phyloP scores from a whole-genome alignment of 1,140 invertebrate genomes.

The Coboldia fuscipes region DNA sequence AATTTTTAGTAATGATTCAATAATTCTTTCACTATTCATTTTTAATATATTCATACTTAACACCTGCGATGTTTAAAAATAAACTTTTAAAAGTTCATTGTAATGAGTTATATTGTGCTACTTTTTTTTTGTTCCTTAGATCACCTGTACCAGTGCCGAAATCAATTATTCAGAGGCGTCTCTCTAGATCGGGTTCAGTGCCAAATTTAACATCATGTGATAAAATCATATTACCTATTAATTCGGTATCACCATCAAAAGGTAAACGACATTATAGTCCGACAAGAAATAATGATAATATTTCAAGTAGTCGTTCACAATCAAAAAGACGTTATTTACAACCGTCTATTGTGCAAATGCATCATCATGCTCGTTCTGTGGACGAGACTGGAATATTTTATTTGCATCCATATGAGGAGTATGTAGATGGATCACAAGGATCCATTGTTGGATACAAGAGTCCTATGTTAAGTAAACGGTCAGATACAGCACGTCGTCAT shows the following conservation, averaged over 20 bases:
- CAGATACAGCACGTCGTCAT: conserved; percentile 46
- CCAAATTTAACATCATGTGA: conserved; percentile 14
- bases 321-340: conserved; percentile 29
- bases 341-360: conserved; percentile 20
- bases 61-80: too few species aligned
- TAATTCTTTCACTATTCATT: too few species aligned
- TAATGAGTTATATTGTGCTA: too few species aligned
- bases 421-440: conserved; percentile 34
- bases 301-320: conserved; percentile 24
- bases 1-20: too few species aligned
- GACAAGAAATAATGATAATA: conserved; percentile 26
- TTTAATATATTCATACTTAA: too few species aligned
- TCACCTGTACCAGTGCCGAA: too few species aligned
- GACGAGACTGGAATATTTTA: conserved; percentile 30
- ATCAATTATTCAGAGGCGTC: too few species aligned
- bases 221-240: conserved; percentile 6
- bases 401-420: conserved; percentile 14
- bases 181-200: conserved; percentile 20
- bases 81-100: too few species aligned
- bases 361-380: conserved; percentile 44
- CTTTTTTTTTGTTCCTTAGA: too few species aligned
- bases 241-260: conserved; percentile 10
- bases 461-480: conserved; percentile 26
- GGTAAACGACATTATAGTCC: conserved; percentile 12
- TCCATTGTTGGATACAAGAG: conserved; percentile 46